Percentiles rank a stretch among this genome's conserved stretches.
phyloP scores from a whole-genome alignment of 2,113 vertebrate species.

The Semnornis frantzii region DNA sequence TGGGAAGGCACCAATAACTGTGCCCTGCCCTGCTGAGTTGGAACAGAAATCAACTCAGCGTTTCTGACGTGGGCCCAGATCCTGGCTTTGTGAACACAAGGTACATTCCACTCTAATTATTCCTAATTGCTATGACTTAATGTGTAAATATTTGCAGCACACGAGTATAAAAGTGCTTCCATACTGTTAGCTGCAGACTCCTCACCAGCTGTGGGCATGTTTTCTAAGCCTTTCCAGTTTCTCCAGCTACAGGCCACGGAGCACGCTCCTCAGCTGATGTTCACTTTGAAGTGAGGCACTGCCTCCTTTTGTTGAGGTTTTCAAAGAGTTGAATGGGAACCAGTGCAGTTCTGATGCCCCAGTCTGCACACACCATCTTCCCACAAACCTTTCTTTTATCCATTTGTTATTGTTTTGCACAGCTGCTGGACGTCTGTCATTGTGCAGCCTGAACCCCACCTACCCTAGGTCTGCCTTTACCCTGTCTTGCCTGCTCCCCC shows the following conservation, averaged over 20 bases:
- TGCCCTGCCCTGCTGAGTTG: fast-evolving
- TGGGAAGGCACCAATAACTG: background rate
- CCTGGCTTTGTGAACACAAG: background rate
- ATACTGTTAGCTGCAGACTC: background rate
- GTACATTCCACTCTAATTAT: slow-evolving; percentile 64
- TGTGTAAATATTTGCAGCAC: slow-evolving; percentile 56
- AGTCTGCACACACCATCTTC: background rate
- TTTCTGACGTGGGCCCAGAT: background rate
- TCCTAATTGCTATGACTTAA: slow-evolving; percentile 59
- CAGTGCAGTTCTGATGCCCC: background rate
- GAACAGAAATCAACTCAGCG: background rate
- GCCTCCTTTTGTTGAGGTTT: background rate
- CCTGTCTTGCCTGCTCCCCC: background rate
- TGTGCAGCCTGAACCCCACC: background rate
- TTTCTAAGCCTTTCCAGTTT: background rate
- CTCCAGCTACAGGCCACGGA: background rate
- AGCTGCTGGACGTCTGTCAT: background rate
- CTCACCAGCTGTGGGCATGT: background rate
- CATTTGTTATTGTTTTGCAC: slow-evolving; percentile 22
- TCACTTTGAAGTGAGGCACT: slow-evolving; percentile 2
- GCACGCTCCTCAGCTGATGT: slow-evolving; percentile 5
- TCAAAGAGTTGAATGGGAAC: slow-evolving; percentile 32
- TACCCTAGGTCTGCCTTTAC: background rate
- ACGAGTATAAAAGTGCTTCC: slow-evolving; percentile 45
- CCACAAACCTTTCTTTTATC: slow-evolving; percentile 12